Percentiles rank a stretch among this genome's conserved stretches.
Evolutionary conservation across 2,113 vertebrate species (phyloP).

Genomic region (Sciurus niger): DNA sequence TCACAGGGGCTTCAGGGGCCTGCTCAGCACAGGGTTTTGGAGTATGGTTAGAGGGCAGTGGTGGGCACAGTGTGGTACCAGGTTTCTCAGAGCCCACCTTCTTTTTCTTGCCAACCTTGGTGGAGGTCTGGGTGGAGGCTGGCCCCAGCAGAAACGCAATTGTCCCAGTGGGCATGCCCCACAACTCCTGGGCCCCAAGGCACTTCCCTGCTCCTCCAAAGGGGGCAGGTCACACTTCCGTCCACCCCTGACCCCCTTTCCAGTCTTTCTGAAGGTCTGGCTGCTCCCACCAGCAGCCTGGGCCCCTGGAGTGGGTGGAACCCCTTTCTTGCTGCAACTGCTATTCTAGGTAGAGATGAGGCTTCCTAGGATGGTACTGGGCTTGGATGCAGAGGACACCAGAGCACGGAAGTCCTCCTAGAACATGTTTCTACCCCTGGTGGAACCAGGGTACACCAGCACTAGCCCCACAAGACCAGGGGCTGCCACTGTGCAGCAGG

Average conservation of each 20-base stretch:
- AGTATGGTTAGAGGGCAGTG: fast-evolving
- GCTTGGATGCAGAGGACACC: slow-evolving; percentile 92
- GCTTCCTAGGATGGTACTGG: slow-evolving; percentile 86
- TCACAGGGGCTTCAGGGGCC: neutral
- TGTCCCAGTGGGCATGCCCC: slow-evolving; percentile 91
- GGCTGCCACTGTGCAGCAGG: too few relatives aligned
- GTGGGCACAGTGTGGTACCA: neutral
- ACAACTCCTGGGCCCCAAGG: slow-evolving; percentile 91
- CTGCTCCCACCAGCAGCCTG: too few relatives aligned
- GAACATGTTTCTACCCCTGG: slow-evolving; percentile 68
- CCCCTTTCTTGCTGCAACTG: slow-evolving; percentile 86
- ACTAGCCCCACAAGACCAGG: too few relatives aligned
- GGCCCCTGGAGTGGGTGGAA: too few relatives aligned
- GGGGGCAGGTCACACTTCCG: slow-evolving; percentile 82
- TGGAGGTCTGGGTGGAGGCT: slow-evolving; percentile 85
- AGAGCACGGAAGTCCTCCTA: slow-evolving; percentile 96
- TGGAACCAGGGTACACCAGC: too few relatives aligned
- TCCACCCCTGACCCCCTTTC: slow-evolving; percentile 84
- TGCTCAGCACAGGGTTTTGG: too few relatives aligned
- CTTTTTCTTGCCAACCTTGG: slow-evolving; percentile 95
- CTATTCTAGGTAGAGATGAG: slow-evolving; percentile 93
- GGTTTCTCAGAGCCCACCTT: slow-evolving; percentile 84
- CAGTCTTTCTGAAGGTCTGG: slow-evolving; percentile 89
- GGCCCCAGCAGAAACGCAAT: slow-evolving; percentile 93
- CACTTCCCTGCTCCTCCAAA: slow-evolving; percentile 77